phyloP scores from a whole-genome alignment of 2,888 invertebrate genomes.

The Bellardia pandia region DNA sequence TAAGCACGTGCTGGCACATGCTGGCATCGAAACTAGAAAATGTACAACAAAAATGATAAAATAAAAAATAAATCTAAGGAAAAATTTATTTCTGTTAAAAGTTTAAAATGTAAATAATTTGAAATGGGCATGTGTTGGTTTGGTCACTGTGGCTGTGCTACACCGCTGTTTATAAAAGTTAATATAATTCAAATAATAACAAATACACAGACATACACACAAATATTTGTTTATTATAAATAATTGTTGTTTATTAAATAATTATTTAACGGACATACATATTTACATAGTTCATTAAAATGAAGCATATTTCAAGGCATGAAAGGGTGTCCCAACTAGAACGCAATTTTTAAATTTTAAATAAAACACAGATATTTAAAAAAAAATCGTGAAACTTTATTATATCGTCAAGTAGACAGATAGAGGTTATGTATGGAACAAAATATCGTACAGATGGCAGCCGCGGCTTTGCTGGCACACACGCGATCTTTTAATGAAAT shows the following conservation, averaged over 20 bases:
- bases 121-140: not conserved
- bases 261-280: not conserved
- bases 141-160: not conserved
- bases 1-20: slow-evolving; percentile 14
- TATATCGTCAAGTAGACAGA: no score
- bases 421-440: no score
- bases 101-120: slow-evolving; percentile 34
- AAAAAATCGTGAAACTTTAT: no score
- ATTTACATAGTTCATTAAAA: not conserved
- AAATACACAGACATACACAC: not conserved
- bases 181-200: not conserved
- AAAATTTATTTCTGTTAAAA: slow-evolving; percentile 32
- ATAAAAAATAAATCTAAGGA: not conserved
- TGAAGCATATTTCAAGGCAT: no score
- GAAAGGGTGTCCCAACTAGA: no score
- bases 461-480: no score
- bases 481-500: no score
- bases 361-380: no score
- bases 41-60: not conserved
- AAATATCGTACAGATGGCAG: no score
- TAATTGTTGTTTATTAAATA: slow-evolving; percentile 1
- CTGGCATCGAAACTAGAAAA: not conserved
- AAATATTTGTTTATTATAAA: slow-evolving; percentile 1
- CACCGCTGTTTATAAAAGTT: not conserved
- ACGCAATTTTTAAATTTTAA: no score